Evolutionary conservation across 2,797 vertebrate species (phyloP).

Genomic region (Cheirogaleus major): DNA sequence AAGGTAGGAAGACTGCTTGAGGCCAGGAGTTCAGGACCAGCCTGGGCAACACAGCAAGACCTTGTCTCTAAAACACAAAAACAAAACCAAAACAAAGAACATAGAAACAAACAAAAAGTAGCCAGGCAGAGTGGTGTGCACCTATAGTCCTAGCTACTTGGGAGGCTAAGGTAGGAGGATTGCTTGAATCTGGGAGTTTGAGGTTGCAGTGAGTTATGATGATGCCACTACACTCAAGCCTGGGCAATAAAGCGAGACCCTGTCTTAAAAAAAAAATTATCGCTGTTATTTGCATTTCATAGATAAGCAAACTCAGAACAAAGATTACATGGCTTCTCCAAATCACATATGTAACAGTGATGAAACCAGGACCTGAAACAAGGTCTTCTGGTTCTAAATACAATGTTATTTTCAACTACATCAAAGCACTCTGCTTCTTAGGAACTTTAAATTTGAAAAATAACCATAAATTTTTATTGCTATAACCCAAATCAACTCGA

Average conservation of each 20-base stretch:
- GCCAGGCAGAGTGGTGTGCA: background rate
- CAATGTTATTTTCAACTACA: background rate
- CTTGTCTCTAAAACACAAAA: background rate
- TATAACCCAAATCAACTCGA: background rate
- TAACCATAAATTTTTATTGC: background rate
- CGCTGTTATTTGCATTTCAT: background rate
- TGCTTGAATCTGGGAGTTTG: background rate
- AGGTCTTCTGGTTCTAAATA: background rate
- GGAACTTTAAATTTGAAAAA: background rate
- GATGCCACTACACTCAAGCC: background rate
- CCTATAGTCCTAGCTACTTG: background rate
- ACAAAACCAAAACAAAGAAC: too few relatives aligned
- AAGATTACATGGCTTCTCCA: background rate
- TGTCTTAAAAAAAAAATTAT: background rate
- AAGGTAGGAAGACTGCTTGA: background rate
- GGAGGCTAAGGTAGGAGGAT: background rate
- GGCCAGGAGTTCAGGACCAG: background rate
- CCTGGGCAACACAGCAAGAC: background rate
- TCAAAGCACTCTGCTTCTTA: background rate
- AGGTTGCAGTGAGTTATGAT: background rate
- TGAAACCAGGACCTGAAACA: background rate
- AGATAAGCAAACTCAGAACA: conserved; percentile 1
- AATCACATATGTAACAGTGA: background rate
- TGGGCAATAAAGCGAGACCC: background rate
- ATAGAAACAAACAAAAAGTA: background rate